A percentile compares a stretch with the other conserved stretches of the same genome.
These are phyloP conservation scores for Gymnocephalus cernua DNA, from an alignment of 2,113 vertebrate species.

Conservation along the genomic window DNA sequence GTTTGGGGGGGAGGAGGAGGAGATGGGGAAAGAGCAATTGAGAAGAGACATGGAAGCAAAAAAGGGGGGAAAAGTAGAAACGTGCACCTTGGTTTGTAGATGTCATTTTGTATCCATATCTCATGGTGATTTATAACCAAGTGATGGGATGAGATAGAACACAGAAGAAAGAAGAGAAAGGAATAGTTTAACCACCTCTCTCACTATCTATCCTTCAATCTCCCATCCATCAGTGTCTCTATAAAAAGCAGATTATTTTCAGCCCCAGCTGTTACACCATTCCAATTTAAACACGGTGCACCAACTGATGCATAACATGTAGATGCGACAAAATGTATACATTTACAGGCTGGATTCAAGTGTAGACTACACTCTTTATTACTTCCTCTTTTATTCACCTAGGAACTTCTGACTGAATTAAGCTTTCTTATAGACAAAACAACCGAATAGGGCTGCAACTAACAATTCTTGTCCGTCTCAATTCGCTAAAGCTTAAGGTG, in stretches of 20 bases:
- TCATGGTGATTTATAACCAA: neutral
- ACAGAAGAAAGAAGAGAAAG: neutral
- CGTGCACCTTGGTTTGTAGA: neutral
- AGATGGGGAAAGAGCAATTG: neutral
- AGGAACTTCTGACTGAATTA: neutral
- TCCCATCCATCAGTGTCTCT: neutral
- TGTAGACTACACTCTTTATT: neutral
- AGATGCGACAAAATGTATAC: neutral
- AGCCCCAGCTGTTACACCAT: slow-evolving; percentile 45
- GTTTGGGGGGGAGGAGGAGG: neutral
- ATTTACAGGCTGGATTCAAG: neutral
- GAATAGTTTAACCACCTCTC: neutral
- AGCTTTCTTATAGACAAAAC: neutral
- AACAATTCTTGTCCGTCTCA: no score
- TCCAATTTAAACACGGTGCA: slow-evolving; percentile 5
- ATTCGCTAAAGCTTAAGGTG: no score
- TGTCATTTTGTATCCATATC: neutral
- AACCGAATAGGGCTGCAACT: neutral
- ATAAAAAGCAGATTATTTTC: slow-evolving; percentile 29
- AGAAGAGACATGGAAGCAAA: neutral
- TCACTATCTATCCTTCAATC: neutral
- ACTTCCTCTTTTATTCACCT: neutral
- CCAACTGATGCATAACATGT: neutral
- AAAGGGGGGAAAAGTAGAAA: neutral
- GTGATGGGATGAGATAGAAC: slow-evolving; percentile 1